Evolutionary conservation across 2,113 vertebrate genomes (phyloP), one percentile per base, ranked within the genome.

Genomic region (Drymodes brunneopygia): DNA sequence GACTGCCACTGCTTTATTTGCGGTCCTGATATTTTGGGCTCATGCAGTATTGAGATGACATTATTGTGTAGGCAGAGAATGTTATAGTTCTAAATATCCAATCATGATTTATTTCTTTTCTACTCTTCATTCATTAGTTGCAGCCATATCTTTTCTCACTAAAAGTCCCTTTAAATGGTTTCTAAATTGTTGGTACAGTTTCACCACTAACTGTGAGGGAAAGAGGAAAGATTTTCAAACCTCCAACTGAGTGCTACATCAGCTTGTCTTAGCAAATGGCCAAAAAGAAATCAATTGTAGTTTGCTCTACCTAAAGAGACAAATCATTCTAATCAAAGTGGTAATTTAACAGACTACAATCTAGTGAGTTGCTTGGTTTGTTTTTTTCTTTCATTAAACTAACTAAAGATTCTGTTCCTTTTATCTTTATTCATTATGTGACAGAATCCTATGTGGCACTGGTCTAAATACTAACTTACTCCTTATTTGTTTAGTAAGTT

Each of bases 281-380:
- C 77, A 78, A 89, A 92, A 91, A 84, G 65, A 96, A 94, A 96
- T 95, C 86, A 94, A 79, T 95, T 2, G 44, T 50, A 88, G 70
- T 91, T 92, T 88, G 57, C 31, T 69, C 51, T 87, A 81, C 73
- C 53, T 95, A 82, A 92, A 81, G 77, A 92, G 86, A 96, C 50
- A 94, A 89, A 95, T 95, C 83, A 95, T 91, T 94, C 83, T 81
- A 94, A 96, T 92, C 89, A 94, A 92, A 91, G 48, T 22, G 31
- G 57, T 61, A 56, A 85, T 78, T 86, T 91, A 89, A 69, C 81
- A 89, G 89, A 74, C 77, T 79, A 71, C 56, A 86, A 64, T 15
- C 15, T 58, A 71, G 53, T 64, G 62, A 91, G 36, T 25, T 84
- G 48, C 11, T 78, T 40, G 36, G 12, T 25, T 45, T 20, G n/a